Conservation (phyloP, 2,888 invertebrate genomes). For the Adelphocoris suturalis region DNA sequence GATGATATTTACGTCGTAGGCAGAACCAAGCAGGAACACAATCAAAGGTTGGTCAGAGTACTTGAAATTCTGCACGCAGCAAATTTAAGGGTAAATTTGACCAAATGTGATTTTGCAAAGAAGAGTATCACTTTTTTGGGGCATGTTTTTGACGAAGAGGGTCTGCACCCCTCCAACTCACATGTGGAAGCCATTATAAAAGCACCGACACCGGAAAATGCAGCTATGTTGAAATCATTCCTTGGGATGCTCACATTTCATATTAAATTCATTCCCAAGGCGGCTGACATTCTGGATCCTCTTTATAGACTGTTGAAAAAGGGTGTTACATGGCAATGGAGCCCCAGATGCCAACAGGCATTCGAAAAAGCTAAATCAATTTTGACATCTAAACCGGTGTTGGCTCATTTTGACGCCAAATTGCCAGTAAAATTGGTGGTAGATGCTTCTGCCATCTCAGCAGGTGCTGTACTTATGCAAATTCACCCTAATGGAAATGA, state of each 20-base stretch:
- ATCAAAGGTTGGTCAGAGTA: no score
- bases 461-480: constrained; percentile 45
- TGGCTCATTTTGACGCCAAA: constrained; percentile 59
- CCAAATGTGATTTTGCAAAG: constrained; percentile 65
- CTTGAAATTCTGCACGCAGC: constrained; percentile 40
- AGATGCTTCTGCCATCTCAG: constrained; percentile 47
- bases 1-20: constrained; percentile 68
- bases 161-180: constrained; percentile 62
- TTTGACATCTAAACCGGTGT: constrained; percentile 58
- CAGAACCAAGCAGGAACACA: constrained; percentile 10
- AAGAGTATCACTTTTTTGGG: constrained; percentile 64
- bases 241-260: constrained; percentile 77
- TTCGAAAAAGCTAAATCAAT: no score
- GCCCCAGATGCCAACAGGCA: no score
- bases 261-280: constrained; percentile 76
- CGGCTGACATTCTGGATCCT: constrained; percentile 65
- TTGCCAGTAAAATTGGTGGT: constrained; percentile 35
- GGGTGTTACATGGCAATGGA: no score
- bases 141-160: constrained; percentile 60
- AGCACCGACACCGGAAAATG: constrained; percentile 75
- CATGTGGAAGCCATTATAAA: constrained; percentile 75
- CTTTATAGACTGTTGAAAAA: no score
- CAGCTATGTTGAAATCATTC: constrained; percentile 75
- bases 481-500: background rate
- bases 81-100: constrained; percentile 59